Base-by-base conservation (phyloP, 1,140 invertebrate genomes). In the Lethocerus indicus region DNA sequence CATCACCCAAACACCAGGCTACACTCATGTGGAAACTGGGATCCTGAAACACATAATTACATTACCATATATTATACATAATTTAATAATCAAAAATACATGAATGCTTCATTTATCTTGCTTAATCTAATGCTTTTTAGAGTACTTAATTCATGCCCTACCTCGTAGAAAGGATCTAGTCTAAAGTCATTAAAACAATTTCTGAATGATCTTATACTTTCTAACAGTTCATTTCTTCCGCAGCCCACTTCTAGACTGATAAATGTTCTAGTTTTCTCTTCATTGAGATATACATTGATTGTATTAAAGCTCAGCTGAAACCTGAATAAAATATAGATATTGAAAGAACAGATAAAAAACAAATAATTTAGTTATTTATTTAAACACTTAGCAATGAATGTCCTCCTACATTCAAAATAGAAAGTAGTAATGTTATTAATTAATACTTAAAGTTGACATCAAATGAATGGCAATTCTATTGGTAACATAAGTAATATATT, bases 261-360 rank as follows among this genome's bases (percentile, higher is more conserved):
- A 64, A 87, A 87, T 26, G 82, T 85, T 54, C 82, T 72, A 36
- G 77, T 81, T 50, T 67, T 68, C 49, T 83, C 78, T 52, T 86
- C 81, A 61, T 85, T 86, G 36, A 71, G 73, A 58, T 81, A 85
- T 20, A 81, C 64, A 56, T 73, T 67, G 5, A 84, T 54, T 54
- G 63, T 63, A 43, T 69, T 64, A 58, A 83, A 70, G 35, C 67
- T 61, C 27, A 82, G 48, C 13, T 66, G 58, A 66, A 83, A 82
- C 57, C 73, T 78, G 51, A 53, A 32, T 55, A 57, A 32, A 40
- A 28, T 18, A 50, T 42, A 42, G 26, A 21, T 45, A 46, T 1
- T 27, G 21, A 21, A 9, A 44, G 5, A 51, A 13, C 52, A 63
- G 61, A 25, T 65, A 58, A 27, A 14, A 13, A 3, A 52, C 24